A percentile compares a stretch with the other conserved stretches of the same genome.
phyloP scores from a whole-genome alignment of 2,888 invertebrate genomes.

The Loripinus fragilis region DNA sequence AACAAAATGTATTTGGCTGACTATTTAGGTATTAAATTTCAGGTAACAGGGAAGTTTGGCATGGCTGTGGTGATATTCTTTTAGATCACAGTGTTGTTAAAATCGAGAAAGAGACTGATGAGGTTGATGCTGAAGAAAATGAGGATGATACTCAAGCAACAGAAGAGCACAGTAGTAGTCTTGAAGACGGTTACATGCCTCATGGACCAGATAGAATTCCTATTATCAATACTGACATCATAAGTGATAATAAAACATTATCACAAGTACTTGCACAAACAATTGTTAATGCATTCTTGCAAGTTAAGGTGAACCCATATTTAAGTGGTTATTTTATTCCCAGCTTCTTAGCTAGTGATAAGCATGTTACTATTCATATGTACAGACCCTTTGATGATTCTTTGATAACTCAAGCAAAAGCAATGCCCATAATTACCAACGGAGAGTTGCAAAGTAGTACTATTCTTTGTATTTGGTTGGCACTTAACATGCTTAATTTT shows the following conservation, averaged over 20 bases:
- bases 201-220: not conserved
- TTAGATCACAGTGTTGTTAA: not conserved
- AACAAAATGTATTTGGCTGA: no score
- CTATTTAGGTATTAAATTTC: no score
- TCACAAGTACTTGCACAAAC: not conserved
- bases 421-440: not conserved
- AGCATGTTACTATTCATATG: constrained; percentile 2
- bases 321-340: not conserved
- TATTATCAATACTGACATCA: not conserved
- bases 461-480: not conserved
- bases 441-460: not conserved
- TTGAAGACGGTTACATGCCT: not conserved
- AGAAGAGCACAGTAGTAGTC: not conserved
- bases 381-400: not conserved
- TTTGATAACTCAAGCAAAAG: not conserved
- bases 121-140: not conserved
- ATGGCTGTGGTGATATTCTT: not conserved
- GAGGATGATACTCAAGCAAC: not conserved
- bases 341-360: not conserved
- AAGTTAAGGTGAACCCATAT: not conserved
- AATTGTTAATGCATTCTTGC: not conserved
- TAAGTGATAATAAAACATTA: not conserved
- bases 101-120: not conserved
- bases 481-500: not conserved
- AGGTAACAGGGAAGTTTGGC: not conserved